Conservation (phyloP, 2,797 vertebrate genomes). For the Gadopsis marmoratus region DNA sequence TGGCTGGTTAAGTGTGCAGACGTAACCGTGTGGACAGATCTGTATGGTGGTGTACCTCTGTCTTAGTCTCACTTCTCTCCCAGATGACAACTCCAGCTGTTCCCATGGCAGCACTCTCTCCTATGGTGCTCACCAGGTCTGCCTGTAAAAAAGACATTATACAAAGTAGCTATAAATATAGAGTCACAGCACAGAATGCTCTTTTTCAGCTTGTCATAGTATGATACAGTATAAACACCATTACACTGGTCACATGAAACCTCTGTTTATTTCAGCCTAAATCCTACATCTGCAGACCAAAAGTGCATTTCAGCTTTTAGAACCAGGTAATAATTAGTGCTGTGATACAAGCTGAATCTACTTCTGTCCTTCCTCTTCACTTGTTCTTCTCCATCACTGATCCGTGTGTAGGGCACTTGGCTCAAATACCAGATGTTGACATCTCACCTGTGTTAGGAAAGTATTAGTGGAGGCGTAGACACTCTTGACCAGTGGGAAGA, state of each 20-base stretch:
- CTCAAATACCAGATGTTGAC: neutral
- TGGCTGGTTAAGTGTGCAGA: neutral
- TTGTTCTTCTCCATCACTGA: neutral
- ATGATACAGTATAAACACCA: neutral
- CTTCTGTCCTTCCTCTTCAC: neutral
- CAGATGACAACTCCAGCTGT: slow-evolving; percentile 86
- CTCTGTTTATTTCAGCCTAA: neutral
- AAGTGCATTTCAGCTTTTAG: neutral
- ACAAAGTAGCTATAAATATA: slow-evolving; percentile 14
- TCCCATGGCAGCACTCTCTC: slow-evolving; percentile 89
- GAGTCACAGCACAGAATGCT: neutral
- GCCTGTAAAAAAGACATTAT: slow-evolving; percentile 69
- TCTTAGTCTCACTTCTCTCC: slow-evolving; percentile 80
- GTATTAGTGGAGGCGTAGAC: slow-evolving; percentile 81
- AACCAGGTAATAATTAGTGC: neutral
- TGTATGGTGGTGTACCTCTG: slow-evolving; percentile 67
- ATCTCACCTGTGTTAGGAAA: slow-evolving; percentile 84
- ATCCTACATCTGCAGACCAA: neutral
- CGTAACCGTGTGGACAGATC: neutral
- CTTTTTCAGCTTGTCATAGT: neutral
- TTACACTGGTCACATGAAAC: neutral
- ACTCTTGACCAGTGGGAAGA: slow-evolving; percentile 85
- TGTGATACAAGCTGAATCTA: neutral
- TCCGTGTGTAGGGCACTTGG: neutral
- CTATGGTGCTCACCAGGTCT: slow-evolving; percentile 87